These are phyloP conservation scores for Saguinus imperator DNA, from an alignment of 2,113 vertebrate genomes.

Conservation along the genomic window DNA sequence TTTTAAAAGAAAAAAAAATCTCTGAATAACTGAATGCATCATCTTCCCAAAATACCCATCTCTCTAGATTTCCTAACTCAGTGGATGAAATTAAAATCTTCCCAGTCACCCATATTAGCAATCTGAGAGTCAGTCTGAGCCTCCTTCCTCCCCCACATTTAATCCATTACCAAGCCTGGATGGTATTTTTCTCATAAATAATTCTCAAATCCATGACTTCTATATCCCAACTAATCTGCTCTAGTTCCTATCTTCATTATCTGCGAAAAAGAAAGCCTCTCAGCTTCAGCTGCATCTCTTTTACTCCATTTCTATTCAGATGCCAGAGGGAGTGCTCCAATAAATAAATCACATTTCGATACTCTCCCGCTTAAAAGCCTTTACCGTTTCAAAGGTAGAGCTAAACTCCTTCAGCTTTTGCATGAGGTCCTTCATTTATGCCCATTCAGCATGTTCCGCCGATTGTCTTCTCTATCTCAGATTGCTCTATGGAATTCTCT, in stretches of 20 bases:
- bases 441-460: background rate
- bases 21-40: background rate
- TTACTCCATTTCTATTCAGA: conserved; percentile 14
- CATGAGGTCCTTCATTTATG: background rate
- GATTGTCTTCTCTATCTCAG: background rate
- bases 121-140: background rate
- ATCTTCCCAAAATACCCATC: background rate
- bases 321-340: background rate
- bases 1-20: conserved; percentile 49
- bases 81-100: background rate
- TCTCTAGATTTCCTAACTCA: background rate
- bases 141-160: background rate
- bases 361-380: background rate
- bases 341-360: background rate
- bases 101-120: background rate
- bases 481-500: background rate
- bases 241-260: conserved; percentile 15
- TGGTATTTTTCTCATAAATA: background rate
- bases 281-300: background rate
- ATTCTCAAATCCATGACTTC: background rate
- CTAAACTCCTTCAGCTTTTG: conserved; percentile 1
- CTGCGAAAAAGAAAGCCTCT: background rate
- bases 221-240: background rate
- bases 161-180: background rate
- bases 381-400: conserved; percentile 12